Evolutionary conservation across 1,140 invertebrate species (phyloP), one percentile per base, ranked within the genome.

Genomic region (Muscidifurax raptorellus): DNA sequence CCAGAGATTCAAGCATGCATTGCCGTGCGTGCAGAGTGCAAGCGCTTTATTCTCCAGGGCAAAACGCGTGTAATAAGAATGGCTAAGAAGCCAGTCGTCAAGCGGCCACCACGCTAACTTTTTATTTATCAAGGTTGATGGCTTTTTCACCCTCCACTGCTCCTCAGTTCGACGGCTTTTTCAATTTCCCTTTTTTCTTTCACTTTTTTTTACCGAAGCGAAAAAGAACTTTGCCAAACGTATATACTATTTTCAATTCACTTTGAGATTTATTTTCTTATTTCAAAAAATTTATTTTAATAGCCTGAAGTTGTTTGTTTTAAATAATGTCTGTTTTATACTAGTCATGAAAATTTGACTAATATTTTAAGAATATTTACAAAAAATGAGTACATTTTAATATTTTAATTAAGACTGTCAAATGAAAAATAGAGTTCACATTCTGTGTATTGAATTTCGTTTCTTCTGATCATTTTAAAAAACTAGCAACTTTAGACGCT

Each of bases 121-220:
- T 92, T 92, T 92, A 92, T 92, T 92, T 91, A 91, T 92, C 90
- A 91, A 86, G 87, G 85, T 86, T 92, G 91, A 91, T 92, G 91
- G 89, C 90, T 91, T 91, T 90, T 89, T 88, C 88, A 83, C 89
- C 87, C 88, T 89, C 78, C 32, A 80, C 86, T 87, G 88, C 87
- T 87, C 88, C 86, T 88, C 80, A 86, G 78, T 78, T 85, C 84
- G 78, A 79, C 78, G 74, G 81, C 81, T 30, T 71, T 85, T 86
- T 83, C 66, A 25, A 52, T 84, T 79, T 67, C n/a, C 30, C 32
- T 82, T 36, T 40, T 84, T 79, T 36, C 25, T 71, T 81, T 81
- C 25, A 0, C 44, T 27, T 81, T 74, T 64, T 75, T 75, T 44
- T 47, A 1, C 9, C 30, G 13, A 30, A 32, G 30, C 7, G 15